phyloP scores from a whole-genome alignment of 1,140 invertebrate genomes.

The Drosophila grimshawi region DNA sequence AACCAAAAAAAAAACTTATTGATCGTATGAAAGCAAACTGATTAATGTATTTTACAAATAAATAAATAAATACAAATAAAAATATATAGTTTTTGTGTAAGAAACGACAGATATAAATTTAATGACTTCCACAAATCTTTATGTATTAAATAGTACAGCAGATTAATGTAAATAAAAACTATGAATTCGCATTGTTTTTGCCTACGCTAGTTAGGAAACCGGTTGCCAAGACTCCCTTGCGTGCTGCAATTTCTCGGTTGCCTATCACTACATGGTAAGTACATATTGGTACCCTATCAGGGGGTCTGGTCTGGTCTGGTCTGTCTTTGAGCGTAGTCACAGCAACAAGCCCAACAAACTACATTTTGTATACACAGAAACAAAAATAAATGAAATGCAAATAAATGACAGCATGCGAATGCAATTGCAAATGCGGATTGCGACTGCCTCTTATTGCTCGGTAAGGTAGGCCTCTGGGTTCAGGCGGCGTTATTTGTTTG shows the following conservation, averaged over 20 bases:
- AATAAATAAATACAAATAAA: too few species aligned
- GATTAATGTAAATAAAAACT: too few species aligned
- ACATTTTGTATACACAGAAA: constrained; percentile 37
- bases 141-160: too few species aligned
- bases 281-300: constrained; percentile 6
- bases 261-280: constrained; percentile 9
- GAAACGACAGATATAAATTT: too few species aligned
- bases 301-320: neutral
- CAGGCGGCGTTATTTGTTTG: constrained; percentile 8
- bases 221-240: constrained; percentile 32
- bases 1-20: too few species aligned
- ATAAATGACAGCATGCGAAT: constrained; percentile 38
- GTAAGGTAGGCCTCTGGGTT: constrained; percentile 1
- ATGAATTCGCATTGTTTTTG: constrained; percentile 10
- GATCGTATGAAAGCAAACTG: too few species aligned
- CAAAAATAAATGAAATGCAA: constrained; percentile 37
- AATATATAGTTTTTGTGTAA: too few species aligned
- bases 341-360: constrained; percentile 45
- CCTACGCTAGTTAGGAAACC: constrained; percentile 28
- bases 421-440: constrained; percentile 3
- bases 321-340: constrained; percentile 24
- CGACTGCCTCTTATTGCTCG: constrained; percentile 17
- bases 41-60: too few species aligned
- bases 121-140: too few species aligned
- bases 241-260: constrained; percentile 14